Evolutionary conservation across 2,888 invertebrate genomes (phyloP).

Genomic region (Bedellia somnulentella): DNA sequence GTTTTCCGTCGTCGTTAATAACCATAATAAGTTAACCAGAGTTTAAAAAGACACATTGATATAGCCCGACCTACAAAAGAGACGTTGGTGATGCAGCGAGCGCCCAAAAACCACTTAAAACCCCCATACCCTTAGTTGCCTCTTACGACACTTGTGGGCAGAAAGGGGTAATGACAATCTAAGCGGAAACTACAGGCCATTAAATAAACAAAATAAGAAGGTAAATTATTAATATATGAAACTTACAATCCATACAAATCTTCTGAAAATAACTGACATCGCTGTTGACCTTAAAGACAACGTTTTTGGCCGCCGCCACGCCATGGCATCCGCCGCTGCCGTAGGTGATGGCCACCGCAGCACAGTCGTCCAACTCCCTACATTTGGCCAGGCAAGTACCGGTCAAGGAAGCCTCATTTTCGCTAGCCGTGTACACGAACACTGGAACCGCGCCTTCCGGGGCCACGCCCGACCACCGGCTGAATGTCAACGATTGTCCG

Average conservation of each 20-base stretch:
- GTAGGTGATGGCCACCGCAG: conserved; percentile 47
- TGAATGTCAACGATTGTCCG: conserved; percentile 26
- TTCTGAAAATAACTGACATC: conserved; percentile 68
- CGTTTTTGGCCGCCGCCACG: conserved; percentile 21
- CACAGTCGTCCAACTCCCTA: conserved; percentile 41
- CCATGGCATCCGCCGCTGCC: conserved; percentile 50
- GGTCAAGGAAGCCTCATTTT: conserved; percentile 38
- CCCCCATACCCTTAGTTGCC: too few species aligned
- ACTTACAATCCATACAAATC: conserved; percentile 62
- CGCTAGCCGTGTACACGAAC: conserved; percentile 46
- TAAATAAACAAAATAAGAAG: too few species aligned
- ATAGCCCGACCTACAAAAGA: too few species aligned
- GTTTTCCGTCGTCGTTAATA: too few species aligned
- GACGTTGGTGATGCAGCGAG: too few species aligned
- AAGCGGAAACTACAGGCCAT: too few species aligned
- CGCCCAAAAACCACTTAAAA: too few species aligned
- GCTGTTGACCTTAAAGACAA: conserved; percentile 42
- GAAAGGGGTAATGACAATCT: too few species aligned
- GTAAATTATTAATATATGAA: too few species aligned
- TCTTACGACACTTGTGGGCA: too few species aligned
- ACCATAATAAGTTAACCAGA: too few species aligned
- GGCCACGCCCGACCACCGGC: conserved; percentile 38
- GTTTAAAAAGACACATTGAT: too few species aligned
- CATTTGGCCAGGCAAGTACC: conserved; percentile 48
- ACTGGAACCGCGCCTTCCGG: conserved; percentile 37